These are phyloP conservation scores for Ophion costatus DNA, from an alignment of 2,888 invertebrate genomes.

Conservation along the genomic window DNA sequence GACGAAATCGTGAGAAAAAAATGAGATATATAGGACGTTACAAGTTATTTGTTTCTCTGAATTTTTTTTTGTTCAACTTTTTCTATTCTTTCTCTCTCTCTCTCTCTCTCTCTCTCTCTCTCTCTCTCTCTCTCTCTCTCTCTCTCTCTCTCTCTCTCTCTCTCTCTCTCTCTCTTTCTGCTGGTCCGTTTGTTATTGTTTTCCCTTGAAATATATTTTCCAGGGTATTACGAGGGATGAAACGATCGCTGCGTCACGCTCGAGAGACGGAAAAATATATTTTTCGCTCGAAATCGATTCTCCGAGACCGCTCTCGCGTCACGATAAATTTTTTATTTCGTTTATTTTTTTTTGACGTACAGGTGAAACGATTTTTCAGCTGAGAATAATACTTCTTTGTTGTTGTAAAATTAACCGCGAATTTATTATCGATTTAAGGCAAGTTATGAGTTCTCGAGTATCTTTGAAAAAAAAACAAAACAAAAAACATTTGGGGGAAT, in stretches of 20 bases:
- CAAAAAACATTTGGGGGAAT: too few species aligned
- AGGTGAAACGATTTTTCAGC: too few species aligned
- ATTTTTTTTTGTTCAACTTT: neutral
- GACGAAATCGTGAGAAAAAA: neutral
- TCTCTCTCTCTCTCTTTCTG: neutral
- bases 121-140: neutral
- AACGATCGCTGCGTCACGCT: conserved; percentile 10
- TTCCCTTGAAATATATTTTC: conserved; percentile 37
- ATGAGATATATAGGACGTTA: conserved; percentile 17
- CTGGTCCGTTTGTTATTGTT: conserved; percentile 42
- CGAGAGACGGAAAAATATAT: conserved; percentile 21
- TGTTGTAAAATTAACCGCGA: too few species aligned
- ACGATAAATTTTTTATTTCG: conserved; percentile 10
- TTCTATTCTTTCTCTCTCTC: neutral
- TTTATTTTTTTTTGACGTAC: too few species aligned
- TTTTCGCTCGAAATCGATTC: conserved; percentile 35
- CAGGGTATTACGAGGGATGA: conserved; percentile 33
- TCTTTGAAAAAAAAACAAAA: too few species aligned
- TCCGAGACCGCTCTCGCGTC: neutral
- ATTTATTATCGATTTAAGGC: too few species aligned
- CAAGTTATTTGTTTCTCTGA: conserved; percentile 23
- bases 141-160: conserved; percentile 9
- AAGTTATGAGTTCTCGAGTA: too few species aligned
- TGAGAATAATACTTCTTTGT: too few species aligned
- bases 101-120: conserved; percentile 3